A percentile compares a stretch with the other conserved stretches of the same genome.
Conservation (phyloP, 2,113 vertebrate species). For the Podiceps cristatus region DNA sequence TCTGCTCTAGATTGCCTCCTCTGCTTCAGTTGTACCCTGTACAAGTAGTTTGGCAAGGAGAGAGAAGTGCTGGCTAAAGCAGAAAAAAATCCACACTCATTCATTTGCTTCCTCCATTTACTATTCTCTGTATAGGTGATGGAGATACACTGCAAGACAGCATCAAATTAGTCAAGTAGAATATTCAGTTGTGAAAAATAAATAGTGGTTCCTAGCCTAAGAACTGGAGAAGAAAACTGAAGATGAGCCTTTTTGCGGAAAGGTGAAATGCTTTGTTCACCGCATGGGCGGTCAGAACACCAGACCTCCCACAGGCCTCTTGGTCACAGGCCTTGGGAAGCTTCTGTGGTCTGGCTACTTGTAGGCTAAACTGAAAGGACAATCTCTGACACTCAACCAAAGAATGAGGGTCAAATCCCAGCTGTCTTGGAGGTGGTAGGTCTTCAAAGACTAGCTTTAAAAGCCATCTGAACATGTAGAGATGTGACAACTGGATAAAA, state of each 20-base stretch:
- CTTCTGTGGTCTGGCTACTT: background rate
- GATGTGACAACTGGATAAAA: background rate
- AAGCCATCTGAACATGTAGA: background rate
- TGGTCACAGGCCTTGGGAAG: background rate
- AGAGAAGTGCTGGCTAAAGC: background rate
- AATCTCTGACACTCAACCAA: background rate
- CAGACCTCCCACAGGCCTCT: background rate
- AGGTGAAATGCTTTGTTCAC: background rate
- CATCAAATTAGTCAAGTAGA: background rate
- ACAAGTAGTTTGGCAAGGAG: background rate
- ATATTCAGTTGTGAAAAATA: background rate
- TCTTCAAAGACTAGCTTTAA: background rate
- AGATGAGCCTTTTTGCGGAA: background rate
- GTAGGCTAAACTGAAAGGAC: background rate
- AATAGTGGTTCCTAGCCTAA: background rate
- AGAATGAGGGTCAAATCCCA: background rate
- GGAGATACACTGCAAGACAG: accelerated
- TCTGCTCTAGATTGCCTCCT: background rate
- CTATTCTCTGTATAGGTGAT: background rate
- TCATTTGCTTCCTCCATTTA: background rate
- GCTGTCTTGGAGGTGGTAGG: background rate
- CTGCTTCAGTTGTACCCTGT: background rate
- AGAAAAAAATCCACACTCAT: background rate
- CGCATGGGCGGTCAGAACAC: accelerated
- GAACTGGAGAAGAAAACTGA: background rate